Base-by-base conservation (phyloP, 2,888 invertebrate species). In the Drosophila paracracens region DNA sequence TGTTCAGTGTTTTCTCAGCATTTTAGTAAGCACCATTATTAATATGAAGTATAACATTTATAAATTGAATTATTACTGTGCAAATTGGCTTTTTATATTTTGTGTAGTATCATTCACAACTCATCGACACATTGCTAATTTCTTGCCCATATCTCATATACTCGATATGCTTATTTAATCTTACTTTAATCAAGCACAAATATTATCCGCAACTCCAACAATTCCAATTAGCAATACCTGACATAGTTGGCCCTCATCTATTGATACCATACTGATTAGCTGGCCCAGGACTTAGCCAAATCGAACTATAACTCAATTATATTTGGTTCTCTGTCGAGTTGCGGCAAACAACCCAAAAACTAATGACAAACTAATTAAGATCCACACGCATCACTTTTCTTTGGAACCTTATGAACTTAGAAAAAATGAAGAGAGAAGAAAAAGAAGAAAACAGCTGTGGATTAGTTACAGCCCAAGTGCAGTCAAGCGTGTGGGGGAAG, bases 321-420 rank as follows among this genome's bases (percentile, higher is more conserved):
- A 35, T 50, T 54, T 21, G 7, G 56, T 27, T 68, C 21, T 18
- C 18, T 40, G 48, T 6, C 35, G 36, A 36, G 18, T 29, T 16
- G 21, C 6, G 31, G 21, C 33, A 43, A n/a, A 35, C 31, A 68
- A 35, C 56, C 53, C 27, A 36, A 56, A 57, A 70, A 63, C 58
- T 63, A 59, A 56, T 70, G 16, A 16, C 27, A 38, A n/a, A 59
- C 79, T 76, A 76, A 76, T 76, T 76, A 78, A 46, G 43, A 35
- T 43, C 52, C 60, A 43, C 33, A 67, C 52, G 71, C 50, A 62
- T 38, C 58, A 68, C 53, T 62, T n/a, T 5, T 4, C n/a, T 27
- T 48, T 46, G 52, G 8, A 56, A 76, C 56, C 64, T 64, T 63
- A 52, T 52, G 72, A 40, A 48, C 43, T 50, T 56, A 38, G 36